These are phyloP conservation scores for Thera obeliscata DNA, from an alignment of 2,888 invertebrate genomes.

Conservation along the genomic window DNA sequence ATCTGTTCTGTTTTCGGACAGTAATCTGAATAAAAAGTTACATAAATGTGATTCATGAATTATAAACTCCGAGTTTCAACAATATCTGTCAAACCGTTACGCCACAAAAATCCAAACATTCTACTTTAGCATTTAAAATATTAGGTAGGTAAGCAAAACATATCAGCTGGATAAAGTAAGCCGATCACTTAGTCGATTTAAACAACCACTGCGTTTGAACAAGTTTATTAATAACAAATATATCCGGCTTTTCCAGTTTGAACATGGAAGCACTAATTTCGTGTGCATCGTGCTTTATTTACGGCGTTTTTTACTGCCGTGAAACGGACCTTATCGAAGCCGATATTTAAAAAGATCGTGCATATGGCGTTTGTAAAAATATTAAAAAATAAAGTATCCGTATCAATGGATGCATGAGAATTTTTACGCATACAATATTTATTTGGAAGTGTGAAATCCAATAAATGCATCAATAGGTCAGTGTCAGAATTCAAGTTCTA, in stretches of 20 bases:
- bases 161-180: too few species aligned
- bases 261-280: constrained; percentile 18
- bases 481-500: constrained; percentile 38
- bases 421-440: constrained; percentile 31
- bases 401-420: constrained; percentile 42
- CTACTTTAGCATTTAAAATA: too few species aligned
- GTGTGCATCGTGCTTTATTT: constrained; percentile 46
- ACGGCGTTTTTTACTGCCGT: constrained; percentile 56
- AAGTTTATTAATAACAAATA: constrained; percentile 4
- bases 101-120: too few species aligned
- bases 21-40: too few species aligned
- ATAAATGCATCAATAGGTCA: constrained; percentile 53
- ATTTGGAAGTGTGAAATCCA: constrained; percentile 61
- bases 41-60: too few species aligned
- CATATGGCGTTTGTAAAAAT: constrained; percentile 36
- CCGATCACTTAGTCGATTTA: background rate
- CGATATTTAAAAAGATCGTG: constrained; percentile 42
- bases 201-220: background rate
- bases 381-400: constrained; percentile 37
- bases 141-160: too few species aligned
- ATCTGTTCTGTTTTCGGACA: too few species aligned
- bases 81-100: too few species aligned
- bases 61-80: too few species aligned
- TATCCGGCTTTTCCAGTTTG: constrained; percentile 17
- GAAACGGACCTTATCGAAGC: constrained; percentile 54